Evolutionary conservation across 2,888 invertebrate species (phyloP).

Genomic region (Cloeon dipterum): DNA sequence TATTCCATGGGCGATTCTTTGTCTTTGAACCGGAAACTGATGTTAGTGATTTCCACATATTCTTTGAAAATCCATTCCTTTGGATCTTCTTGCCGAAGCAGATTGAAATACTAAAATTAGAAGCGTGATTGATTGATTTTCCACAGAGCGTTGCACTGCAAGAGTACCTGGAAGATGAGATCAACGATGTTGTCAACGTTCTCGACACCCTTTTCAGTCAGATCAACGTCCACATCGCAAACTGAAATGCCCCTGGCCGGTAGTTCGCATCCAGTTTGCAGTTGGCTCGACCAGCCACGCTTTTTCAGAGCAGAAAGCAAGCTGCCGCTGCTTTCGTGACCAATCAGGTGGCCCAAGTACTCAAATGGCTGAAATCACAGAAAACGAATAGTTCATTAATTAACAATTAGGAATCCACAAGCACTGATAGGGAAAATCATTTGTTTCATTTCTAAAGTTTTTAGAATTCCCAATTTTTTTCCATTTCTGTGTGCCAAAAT

Average conservation of each 20-base stretch:
- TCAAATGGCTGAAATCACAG: conserved; percentile 67
- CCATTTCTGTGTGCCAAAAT: too few species aligned
- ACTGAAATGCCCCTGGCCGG: too few species aligned
- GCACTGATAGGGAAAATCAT: too few species aligned
- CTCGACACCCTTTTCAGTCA: conserved; percentile 75
- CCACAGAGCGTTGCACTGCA: neutral
- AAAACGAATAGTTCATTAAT: too few species aligned
- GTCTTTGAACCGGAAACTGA: conserved; percentile 74
- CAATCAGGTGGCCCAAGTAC: conserved; percentile 81
- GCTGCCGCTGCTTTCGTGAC: conserved; percentile 91
- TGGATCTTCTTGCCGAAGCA: conserved; percentile 52
- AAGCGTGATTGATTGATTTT: conserved; percentile 9
- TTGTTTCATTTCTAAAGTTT: neutral
- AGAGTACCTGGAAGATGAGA: conserved; percentile 59
- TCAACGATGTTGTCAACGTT: conserved; percentile 77
- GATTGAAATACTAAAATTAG: conserved; percentile 62
- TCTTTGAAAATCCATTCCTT: conserved; percentile 91
- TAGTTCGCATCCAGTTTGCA: conserved; percentile 70
- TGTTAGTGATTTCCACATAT: conserved; percentile 50
- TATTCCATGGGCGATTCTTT: conserved; percentile 51
- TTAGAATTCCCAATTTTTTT: too few species aligned
- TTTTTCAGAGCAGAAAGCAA: conserved; percentile 69
- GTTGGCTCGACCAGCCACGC: conserved; percentile 76
- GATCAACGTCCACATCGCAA: conserved; percentile 58
- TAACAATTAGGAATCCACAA: too few species aligned